These are phyloP conservation scores for Pleuronectes platessa DNA, from an alignment of 2,113 vertebrate genomes.

Conservation along the genomic window DNA sequence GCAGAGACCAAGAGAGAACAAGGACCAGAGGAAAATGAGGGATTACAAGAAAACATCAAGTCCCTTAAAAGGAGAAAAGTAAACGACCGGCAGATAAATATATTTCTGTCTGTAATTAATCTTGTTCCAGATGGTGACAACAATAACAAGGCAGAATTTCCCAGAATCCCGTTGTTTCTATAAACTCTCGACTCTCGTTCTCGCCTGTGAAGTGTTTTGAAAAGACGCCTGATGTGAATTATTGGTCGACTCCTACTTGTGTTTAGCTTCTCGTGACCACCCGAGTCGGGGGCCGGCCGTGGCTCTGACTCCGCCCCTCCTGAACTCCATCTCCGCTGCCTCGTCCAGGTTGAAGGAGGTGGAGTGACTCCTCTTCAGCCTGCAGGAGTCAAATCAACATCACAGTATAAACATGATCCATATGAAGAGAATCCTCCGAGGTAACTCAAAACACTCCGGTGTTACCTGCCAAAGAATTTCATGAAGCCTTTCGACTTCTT, in stretches of 20 bases:
- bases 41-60: neutral
- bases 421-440: accelerated
- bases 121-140: too few relatives aligned
- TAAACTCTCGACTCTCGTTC: too few relatives aligned
- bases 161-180: too few relatives aligned
- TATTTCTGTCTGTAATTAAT: neutral
- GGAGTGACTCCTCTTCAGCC: slow-evolving; percentile 94
- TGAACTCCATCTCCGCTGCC: slow-evolving; percentile 88
- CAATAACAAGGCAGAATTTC: too few relatives aligned
- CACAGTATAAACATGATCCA: neutral
- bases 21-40: too few relatives aligned
- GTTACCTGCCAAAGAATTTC: slow-evolving; percentile 92
- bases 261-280: slow-evolving; percentile 92
- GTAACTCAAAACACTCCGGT: accelerated
- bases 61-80: neutral
- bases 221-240: too few relatives aligned
- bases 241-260: slow-evolving; percentile 79
- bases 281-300: slow-evolving; percentile 93
- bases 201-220: too few relatives aligned
- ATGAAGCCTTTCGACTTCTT: slow-evolving; percentile 94
- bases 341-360: slow-evolving; percentile 93
- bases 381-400: slow-evolving; percentile 49
- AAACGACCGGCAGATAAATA: neutral
- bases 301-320: slow-evolving; percentile 93
- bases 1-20: neutral